Base-by-base conservation (phyloP, 2,888 invertebrate genomes). In the Leptopilina drosophilae region DNA sequence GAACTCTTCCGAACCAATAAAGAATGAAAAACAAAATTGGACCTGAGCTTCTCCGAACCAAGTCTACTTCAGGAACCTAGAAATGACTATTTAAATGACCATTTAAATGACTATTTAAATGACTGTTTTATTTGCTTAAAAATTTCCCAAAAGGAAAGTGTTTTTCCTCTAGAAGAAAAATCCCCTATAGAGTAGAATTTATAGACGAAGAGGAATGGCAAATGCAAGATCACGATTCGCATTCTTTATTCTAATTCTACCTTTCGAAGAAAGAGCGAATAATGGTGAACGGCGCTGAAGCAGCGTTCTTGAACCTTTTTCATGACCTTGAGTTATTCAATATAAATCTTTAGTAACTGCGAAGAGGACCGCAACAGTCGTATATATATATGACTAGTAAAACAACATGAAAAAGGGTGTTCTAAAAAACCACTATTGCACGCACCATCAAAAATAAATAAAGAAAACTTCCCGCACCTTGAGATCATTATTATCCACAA, bases 251-350 rank as follows among this genome's bases (percentile, higher is more conserved):
- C 46, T 56, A 40, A 64, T 76, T 76, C 46, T 26, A 40, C 76
- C 76, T 76, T 46, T 64, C 64, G 42, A 76, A 76, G 76, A 64
- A 76, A 64, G 76, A 76, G 42, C 76, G 15, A 64, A 49, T 56
- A 46, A 64, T 46, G 77, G 64, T 59, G 77, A 62, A 59, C 67
- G 77, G 64, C 53, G 77, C 53, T 73, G 62, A 62, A 64, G 56
- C 40, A 26, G 64, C 69, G 83, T 82, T 82, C 81, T 73, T 77
- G 82, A 83, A 84, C 84, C 81, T 87, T 87, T 87, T 86, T 82
- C 84, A 77, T 79, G 85, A 83, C 85, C 86, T 87, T 87, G 84
- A 64, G n/a, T 49, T 81, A 81, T 81, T 85, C 69, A 80, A 79
- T 80, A 77, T 82, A 82, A 86, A 85, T 75, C 78, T 82, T 62